Percentiles rank a stretch among this genome's conserved stretches.
These are phyloP conservation scores for Lates japonicus DNA, from an alignment of 2,797 vertebrate species.

Conservation along the genomic window DNA sequence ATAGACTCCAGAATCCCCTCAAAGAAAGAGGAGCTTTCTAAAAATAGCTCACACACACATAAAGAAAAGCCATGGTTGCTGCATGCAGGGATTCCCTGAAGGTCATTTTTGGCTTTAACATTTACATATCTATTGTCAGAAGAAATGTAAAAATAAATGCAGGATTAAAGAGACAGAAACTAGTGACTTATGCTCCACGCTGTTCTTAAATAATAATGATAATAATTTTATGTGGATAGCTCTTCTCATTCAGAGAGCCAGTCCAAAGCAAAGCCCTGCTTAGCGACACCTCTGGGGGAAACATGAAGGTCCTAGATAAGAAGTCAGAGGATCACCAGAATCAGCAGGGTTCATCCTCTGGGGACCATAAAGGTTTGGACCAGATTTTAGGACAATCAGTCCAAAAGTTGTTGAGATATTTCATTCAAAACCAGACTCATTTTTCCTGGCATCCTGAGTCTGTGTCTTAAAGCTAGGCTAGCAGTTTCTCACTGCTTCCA, in stretches of 20 bases:
- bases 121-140: neutral
- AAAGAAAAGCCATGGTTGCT: constrained; percentile 4
- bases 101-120: constrained; percentile 21
- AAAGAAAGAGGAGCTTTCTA: constrained; percentile 82
- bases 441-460: too few relatives aligned
- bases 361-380: too few relatives aligned
- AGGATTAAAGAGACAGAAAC: neutral
- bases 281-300: too few relatives aligned
- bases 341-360: neutral
- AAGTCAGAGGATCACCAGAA: neutral
- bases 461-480: too few relatives aligned
- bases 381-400: too few relatives aligned
- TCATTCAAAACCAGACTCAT: too few relatives aligned
- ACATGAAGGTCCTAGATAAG: neutral
- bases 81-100: constrained; percentile 77
- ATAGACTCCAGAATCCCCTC: constrained; percentile 84
- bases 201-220: neutral
- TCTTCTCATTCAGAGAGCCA: too few relatives aligned
- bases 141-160: neutral
- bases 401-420: too few relatives aligned
- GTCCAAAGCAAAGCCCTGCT: too few relatives aligned
- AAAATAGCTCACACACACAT: constrained; percentile 78
- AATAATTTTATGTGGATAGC: neutral
- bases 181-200: neutral
- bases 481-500: neutral